Evolutionary conservation across 2,113 vertebrate genomes (phyloP).

Genomic region (Buteo buteo): DNA sequence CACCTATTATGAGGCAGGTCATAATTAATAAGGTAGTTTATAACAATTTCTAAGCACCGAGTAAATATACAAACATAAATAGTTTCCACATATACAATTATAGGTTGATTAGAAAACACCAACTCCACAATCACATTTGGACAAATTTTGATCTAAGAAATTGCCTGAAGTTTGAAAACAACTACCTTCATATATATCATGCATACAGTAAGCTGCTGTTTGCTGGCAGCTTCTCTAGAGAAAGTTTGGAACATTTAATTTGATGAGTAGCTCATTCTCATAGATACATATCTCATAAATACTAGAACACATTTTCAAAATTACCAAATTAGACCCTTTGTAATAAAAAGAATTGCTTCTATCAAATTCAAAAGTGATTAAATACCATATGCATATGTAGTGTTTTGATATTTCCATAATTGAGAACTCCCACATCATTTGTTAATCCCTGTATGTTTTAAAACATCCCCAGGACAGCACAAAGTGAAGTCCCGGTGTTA

Average conservation of each 20-base stretch:
- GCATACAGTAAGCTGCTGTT: background rate
- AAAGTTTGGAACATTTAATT: background rate
- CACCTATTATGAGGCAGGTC: background rate
- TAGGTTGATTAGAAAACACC: background rate
- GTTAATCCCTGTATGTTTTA: background rate
- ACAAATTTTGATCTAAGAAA: background rate
- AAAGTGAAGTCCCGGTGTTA: background rate
- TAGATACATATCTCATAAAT: background rate
- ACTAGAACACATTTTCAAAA: background rate
- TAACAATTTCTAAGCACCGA: background rate
- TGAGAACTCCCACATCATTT: background rate
- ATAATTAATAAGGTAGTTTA: background rate
- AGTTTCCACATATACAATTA: background rate
- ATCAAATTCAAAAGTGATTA: background rate
- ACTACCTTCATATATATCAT: background rate
- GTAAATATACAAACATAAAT: background rate
- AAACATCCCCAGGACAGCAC: background rate
- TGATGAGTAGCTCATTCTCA: background rate
- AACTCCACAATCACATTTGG: background rate
- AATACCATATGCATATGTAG: background rate
- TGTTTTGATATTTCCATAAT: background rate
- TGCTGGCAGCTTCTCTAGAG: background rate
- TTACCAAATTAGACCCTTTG: background rate
- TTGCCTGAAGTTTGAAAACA: background rate
- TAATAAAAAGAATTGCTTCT: background rate